Base-by-base conservation (phyloP, 2,888 invertebrate species). In the Crocallis elinguaria region DNA sequence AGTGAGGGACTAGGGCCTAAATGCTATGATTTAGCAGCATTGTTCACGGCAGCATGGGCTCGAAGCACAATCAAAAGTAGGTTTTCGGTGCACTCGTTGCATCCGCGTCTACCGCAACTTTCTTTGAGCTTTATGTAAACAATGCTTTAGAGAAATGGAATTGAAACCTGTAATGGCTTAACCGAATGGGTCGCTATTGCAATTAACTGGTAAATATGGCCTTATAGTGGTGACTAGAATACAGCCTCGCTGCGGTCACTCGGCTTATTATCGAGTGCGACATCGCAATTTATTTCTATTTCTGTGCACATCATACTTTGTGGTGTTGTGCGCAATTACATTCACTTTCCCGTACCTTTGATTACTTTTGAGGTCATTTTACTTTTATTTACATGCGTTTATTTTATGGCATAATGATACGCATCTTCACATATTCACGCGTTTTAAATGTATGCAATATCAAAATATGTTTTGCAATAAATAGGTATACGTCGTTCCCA, bases 1-100 rank as follows among this genome's bases (percentile, higher is more conserved):
- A 83, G 86, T 83, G 83, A 86, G 80, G 75, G 84, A 77, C 77
- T 71, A 62, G 71, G 67, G 64, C 72, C 66, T 87, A 86, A 88
- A 79, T 84, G 81, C 88, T 88, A 86, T 89, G 88, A 89, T 89
- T 82, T 86, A 66, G 71, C 67, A 69, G 81, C 76, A 84, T 86
- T 86, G 86, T 87, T 84, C 79, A 75, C 77, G 74, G 79, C 78
- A 70, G 69, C 69, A 60, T 71, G 71, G 67, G 64, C 78, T 79
- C 63, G 66, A 61, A 74, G 74, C 71, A 67, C 71, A 81, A 69
- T 79, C 78, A 76, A 76, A 88, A 87, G 82, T 87, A 84, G 88
- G 88, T 87, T 88, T 89, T 79, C 77, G 83, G 86, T 84, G 80
- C 86, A 79, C 56, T 67, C 67, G 71, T 71, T 74, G 69, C 72